Evolutionary conservation across 2,888 invertebrate genomes (phyloP).

Genomic region (Scaptodrosophila latifasciaeformis): DNA sequence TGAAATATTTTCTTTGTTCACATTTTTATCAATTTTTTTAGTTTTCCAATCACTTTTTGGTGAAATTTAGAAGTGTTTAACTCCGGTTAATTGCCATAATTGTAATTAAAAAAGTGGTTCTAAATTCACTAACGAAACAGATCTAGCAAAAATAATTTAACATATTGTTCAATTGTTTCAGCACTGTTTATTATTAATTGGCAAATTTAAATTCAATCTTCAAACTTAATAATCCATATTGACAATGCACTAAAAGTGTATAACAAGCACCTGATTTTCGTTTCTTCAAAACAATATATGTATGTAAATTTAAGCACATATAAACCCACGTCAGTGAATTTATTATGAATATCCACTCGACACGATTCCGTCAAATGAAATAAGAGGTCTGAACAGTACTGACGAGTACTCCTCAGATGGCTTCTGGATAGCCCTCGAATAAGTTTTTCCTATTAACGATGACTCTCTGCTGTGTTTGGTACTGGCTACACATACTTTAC

Average conservation of each 20-base stretch:
- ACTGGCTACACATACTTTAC: slow-evolving; percentile 64
- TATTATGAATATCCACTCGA: slow-evolving; percentile 76
- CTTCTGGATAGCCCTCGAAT: slow-evolving; percentile 76
- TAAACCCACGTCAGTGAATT: slow-evolving; percentile 74
- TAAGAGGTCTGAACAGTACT: slow-evolving; percentile 77
- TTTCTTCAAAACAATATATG: slow-evolving; percentile 60
- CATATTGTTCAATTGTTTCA: too few species aligned
- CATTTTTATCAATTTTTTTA: too few species aligned
- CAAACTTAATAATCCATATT: slow-evolving; percentile 39
- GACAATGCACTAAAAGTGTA: slow-evolving; percentile 54
- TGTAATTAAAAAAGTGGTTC: too few species aligned
- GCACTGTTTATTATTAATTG: slow-evolving; percentile 22
- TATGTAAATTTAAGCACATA: slow-evolving; percentile 67
- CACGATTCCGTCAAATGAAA: slow-evolving; percentile 77
- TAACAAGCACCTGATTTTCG: slow-evolving; percentile 53
- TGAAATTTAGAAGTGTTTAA: too few species aligned
- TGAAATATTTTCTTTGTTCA: too few species aligned
- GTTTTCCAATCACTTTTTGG: too few species aligned
- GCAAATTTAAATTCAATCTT: slow-evolving; percentile 33
- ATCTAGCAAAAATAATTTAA: too few species aligned
- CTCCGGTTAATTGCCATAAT: too few species aligned
- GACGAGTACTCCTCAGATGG: slow-evolving; percentile 76
- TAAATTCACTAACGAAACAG: too few species aligned
- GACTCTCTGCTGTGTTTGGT: slow-evolving; percentile 63
- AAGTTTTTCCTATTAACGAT: slow-evolving; percentile 74